Percentiles rank a stretch among this genome's conserved stretches.
phyloP scores from a whole-genome alignment of 2,113 vertebrate genomes.

The Lagopus leucura region DNA sequence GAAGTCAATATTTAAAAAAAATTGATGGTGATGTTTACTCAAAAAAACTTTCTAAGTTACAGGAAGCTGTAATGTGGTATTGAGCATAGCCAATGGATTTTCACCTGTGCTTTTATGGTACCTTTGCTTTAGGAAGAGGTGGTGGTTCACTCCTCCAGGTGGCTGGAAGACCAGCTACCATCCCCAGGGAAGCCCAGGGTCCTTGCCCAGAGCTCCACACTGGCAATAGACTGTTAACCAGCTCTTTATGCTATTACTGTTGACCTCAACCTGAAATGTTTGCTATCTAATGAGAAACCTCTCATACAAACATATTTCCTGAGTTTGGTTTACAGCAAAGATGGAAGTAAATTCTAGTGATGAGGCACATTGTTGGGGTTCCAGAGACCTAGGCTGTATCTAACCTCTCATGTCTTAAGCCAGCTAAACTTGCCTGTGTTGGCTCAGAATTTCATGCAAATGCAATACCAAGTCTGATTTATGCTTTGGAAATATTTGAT shows the following conservation, averaged over 20 bases:
- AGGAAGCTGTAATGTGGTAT: neutral
- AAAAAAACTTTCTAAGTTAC: neutral
- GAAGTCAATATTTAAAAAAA: neutral
- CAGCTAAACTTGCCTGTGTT: neutral
- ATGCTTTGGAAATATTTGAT: neutral
- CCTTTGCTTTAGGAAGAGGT: neutral
- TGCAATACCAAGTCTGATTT: rapidly evolving
- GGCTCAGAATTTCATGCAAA: neutral
- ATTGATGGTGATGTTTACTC: neutral
- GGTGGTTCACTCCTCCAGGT: too few species aligned
- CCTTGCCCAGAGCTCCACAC: neutral
- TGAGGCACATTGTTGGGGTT: neutral
- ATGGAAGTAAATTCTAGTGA: neutral
- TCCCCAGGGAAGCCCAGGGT: neutral
- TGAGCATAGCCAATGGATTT: neutral
- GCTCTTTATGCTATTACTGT: neutral
- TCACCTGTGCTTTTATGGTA: neutral
- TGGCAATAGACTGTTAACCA: neutral
- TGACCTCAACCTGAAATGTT: neutral
- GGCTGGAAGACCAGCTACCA: neutral
- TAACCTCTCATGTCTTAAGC: neutral
- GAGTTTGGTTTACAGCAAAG: neutral
- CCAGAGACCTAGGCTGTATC: neutral
- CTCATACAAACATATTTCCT: neutral
- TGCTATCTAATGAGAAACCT: neutral